phyloP scores from a whole-genome alignment of 2,113 vertebrate genomes.

The Zeus faber region DNA sequence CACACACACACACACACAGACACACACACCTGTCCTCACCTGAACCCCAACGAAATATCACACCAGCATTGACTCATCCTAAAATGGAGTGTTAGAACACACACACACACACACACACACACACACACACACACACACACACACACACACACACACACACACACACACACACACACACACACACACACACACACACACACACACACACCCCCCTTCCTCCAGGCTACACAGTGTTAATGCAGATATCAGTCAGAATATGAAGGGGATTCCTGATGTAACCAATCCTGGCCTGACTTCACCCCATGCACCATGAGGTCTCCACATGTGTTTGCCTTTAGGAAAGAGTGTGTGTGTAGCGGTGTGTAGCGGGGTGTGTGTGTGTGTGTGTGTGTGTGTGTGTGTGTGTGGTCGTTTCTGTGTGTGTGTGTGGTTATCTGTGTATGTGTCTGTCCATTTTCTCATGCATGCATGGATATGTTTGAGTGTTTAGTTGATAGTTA shows the following conservation, averaged over 20 bases:
- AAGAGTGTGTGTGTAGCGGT: neutral
- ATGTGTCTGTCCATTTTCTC: conserved; percentile 42
- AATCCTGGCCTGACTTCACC: conserved; percentile 38
- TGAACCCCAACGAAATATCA: too few relatives aligned
- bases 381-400: neutral
- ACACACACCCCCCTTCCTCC: too few relatives aligned
- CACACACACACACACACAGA: conserved; percentile 4
- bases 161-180: too few relatives aligned
- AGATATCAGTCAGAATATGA: conserved; percentile 24
- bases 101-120: too few relatives aligned
- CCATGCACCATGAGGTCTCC: conserved; percentile 19
- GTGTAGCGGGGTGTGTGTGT: neutral
- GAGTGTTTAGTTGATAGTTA: too few relatives aligned
- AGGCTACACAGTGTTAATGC: conserved; percentile 1
- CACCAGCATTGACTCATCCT: too few relatives aligned
- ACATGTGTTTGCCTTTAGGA: conserved; percentile 24
- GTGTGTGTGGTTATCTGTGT: conserved; percentile 10
- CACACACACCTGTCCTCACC: too few relatives aligned
- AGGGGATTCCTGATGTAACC: conserved; percentile 50
- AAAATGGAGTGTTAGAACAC: too few relatives aligned
- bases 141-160: too few relatives aligned
- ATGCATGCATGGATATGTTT: too few relatives aligned
- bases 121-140: too few relatives aligned
- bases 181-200: too few relatives aligned
- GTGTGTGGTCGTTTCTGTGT: conserved; percentile 9